These are phyloP conservation scores for Chrysolina haemoptera DNA, from an alignment of 2,888 invertebrate genomes.

Conservation along the genomic window DNA sequence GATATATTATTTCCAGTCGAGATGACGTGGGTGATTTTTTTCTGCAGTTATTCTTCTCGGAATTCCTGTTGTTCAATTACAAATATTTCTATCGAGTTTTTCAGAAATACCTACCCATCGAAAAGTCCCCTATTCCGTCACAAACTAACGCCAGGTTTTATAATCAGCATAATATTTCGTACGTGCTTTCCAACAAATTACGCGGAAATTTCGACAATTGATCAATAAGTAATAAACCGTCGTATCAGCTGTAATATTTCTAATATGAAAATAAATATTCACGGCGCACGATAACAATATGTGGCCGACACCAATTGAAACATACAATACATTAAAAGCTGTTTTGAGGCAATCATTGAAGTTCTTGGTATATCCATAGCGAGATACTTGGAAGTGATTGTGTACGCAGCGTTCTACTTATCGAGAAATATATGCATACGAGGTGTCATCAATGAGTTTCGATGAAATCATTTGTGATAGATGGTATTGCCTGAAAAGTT, in stretches of 20 bases:
- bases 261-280: conserved; percentile 19
- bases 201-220: not conserved
- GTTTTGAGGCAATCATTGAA: conserved; percentile 14
- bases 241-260: not conserved
- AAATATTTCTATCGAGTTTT: not conserved
- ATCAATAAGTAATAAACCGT: not conserved
- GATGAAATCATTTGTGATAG: not conserved
- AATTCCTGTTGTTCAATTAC: not conserved
- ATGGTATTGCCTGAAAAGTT: not conserved
- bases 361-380: conserved; percentile 18
- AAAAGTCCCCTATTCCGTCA: not conserved
- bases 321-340: not conserved
- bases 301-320: not conserved
- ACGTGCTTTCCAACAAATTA: not conserved
- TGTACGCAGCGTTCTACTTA: not conserved
- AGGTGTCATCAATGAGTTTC: not conserved
- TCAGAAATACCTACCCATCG: not conserved
- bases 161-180: not conserved
- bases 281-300: not conserved
- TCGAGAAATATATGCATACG: conserved; percentile 8
- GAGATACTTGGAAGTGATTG: conserved; percentile 8
- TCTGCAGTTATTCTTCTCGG: not conserved
- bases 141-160: not conserved
- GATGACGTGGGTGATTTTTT: not conserved
- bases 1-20: not conserved